Percentiles rank a stretch among this genome's conserved stretches.
These are phyloP conservation scores for Xestobium rufovillosum DNA, from an alignment of 2,888 invertebrate species.

Conservation along the genomic window DNA sequence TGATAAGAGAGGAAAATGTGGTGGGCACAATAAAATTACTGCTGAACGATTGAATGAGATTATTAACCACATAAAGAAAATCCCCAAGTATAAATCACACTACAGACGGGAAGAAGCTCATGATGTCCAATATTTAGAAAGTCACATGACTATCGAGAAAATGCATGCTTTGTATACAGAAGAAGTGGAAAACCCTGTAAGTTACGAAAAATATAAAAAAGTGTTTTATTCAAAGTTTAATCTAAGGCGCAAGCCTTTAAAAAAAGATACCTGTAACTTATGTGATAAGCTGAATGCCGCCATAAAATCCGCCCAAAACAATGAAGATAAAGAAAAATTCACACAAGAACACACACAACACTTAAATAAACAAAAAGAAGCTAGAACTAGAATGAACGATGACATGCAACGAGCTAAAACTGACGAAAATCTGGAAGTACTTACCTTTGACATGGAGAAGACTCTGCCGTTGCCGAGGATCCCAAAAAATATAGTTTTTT, in stretches of 20 bases:
- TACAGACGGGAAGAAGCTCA: constrained; percentile 3
- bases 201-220: too few species aligned
- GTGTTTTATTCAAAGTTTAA: too few species aligned
- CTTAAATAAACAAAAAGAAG: too few species aligned
- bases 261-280: too few species aligned
- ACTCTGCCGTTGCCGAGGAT: constrained; percentile 24
- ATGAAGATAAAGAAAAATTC: too few species aligned
- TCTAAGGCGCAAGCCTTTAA: too few species aligned
- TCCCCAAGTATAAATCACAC: constrained; percentile 11
- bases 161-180: neutral
- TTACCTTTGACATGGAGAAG: constrained; percentile 25
- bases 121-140: neutral
- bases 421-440: constrained; percentile 11
- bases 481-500: constrained; percentile 23
- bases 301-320: too few species aligned
- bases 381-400: too few species aligned
- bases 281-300: too few species aligned
- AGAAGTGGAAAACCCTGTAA: neutral
- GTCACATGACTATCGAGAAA: neutral
- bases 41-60: neutral
- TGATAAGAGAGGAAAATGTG: too few species aligned
- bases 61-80: constrained; percentile 7
- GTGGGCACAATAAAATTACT: neutral
- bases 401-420: constrained; percentile 13
- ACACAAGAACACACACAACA: too few species aligned